Evolutionary conservation across 2,113 vertebrate genomes (phyloP).

Genomic region (Cynocephalus volans): DNA sequence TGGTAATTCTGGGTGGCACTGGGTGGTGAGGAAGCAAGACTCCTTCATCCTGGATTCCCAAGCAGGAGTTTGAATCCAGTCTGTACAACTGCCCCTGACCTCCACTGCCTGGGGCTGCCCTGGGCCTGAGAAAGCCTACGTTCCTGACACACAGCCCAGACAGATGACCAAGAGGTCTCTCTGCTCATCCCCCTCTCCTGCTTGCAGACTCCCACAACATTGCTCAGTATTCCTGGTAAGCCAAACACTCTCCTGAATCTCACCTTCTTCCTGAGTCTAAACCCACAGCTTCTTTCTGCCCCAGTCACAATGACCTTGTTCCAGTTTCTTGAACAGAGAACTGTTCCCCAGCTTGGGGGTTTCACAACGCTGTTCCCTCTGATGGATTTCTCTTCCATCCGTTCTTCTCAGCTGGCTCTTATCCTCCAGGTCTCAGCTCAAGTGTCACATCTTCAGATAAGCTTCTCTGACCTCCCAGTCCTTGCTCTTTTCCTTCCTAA

Average conservation of each 20-base stretch:
- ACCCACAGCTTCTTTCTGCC: background rate
- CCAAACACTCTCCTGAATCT: background rate
- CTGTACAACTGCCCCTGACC: background rate
- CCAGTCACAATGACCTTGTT: background rate
- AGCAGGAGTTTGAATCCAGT: background rate
- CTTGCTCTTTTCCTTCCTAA: background rate
- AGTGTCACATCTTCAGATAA: background rate
- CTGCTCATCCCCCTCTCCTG: too few species aligned
- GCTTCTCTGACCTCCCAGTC: background rate
- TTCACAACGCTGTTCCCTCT: background rate
- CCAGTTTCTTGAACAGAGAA: background rate
- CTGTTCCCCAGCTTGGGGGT: background rate
- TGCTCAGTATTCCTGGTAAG: background rate
- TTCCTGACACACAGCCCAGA: background rate
- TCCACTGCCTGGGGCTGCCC: background rate
- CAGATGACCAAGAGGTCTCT: background rate
- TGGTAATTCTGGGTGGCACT: background rate
- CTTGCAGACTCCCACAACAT: background rate
- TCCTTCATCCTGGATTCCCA: background rate
- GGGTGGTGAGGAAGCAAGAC: background rate
- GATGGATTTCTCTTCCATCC: background rate
- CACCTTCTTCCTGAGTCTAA: background rate
- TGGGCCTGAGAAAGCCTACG: background rate
- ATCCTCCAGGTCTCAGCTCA: background rate
- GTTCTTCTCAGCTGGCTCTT: accelerated